Conservation (phyloP, 2,113 vertebrate species). For the Balaenoptera acutorostrata region DNA sequence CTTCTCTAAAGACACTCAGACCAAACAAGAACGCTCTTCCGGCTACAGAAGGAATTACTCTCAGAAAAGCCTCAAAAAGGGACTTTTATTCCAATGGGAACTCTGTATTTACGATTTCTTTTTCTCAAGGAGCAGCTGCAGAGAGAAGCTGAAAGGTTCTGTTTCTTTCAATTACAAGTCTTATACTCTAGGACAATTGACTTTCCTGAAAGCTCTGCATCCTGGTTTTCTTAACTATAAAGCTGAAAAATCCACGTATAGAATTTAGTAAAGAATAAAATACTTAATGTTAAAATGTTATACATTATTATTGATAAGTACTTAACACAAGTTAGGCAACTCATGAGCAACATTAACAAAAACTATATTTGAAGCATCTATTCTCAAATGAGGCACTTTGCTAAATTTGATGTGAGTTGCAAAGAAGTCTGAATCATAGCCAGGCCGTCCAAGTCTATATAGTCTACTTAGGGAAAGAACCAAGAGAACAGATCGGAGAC, state of each 20-base stretch:
- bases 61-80: background rate
- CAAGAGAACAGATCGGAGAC: background rate
- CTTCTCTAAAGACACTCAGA: background rate
- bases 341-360: background rate
- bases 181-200: background rate
- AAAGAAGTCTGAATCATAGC: background rate
- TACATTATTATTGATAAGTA: background rate
- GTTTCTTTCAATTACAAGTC: background rate
- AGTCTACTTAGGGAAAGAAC: background rate
- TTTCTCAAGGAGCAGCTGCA: background rate
- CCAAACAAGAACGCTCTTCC: background rate
- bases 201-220: background rate
- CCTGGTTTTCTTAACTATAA: background rate
- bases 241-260: background rate
- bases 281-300: background rate
- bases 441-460: background rate
- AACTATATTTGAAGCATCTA: background rate
- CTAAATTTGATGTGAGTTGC: background rate
- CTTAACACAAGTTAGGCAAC: background rate
- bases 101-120: constrained; percentile 22
- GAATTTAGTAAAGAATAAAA: background rate
- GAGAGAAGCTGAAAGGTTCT: background rate
- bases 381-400: background rate
- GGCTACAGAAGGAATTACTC: background rate
- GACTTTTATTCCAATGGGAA: background rate